Evolutionary conservation across 2,888 invertebrate species (phyloP).

Genomic region (Achlya flavicornis): DNA sequence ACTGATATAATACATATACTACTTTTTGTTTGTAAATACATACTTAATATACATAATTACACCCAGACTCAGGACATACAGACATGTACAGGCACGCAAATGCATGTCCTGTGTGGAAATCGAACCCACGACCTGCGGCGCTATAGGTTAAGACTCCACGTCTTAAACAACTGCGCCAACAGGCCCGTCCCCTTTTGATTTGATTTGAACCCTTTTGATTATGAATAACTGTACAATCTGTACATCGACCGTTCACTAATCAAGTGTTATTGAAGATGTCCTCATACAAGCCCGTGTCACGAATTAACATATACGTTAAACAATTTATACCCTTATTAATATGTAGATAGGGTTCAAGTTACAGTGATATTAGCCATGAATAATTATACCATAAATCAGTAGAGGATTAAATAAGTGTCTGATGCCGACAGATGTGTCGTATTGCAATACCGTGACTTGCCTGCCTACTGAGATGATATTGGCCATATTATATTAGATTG

Average conservation of each 20-base stretch:
- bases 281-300: constrained; percentile 23
- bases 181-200: no score
- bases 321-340: constrained; percentile 24
- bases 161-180: no score
- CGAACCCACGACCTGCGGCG: no score
- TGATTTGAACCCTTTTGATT: neutral
- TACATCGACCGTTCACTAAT: constrained; percentile 23
- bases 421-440: constrained; percentile 46
- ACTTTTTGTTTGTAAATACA: no score
- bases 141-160: no score
- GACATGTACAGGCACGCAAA: no score
- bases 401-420: constrained; percentile 55
- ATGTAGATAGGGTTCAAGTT: constrained; percentile 27
- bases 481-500: constrained; percentile 27
- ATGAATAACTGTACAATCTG: neutral
- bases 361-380: constrained; percentile 26
- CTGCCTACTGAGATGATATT: constrained; percentile 21
- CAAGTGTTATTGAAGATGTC: constrained; percentile 36
- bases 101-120: no score
- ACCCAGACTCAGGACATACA: no score
- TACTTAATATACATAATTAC: no score
- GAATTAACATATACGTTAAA: constrained; percentile 18
- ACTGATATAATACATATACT: no score
- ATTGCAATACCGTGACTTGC: constrained; percentile 37
- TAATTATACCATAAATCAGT: constrained; percentile 56